Base-by-base conservation (phyloP, 2,797 vertebrate genomes). In the Craterocephalus amniculus region DNA sequence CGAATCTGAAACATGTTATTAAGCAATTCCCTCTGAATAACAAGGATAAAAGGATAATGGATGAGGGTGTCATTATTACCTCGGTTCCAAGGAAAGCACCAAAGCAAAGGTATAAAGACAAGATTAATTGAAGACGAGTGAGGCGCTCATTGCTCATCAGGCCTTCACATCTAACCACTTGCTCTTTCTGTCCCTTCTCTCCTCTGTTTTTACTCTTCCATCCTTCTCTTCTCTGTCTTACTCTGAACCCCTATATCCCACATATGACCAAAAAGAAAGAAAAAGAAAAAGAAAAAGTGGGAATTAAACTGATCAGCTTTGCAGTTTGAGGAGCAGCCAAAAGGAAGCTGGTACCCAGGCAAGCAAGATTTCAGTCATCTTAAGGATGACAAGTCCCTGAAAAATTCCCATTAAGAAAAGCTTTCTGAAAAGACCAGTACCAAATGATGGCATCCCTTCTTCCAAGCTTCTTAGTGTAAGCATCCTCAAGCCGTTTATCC, bases 1-100 rank as follows among this genome's bases (percentile, higher is more conserved):
- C 94, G 94, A 97, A 97, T 96, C 95, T 97, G 96, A 95, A 96
- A 94, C 95, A 96, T 97, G 95, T 96, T 97, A 97, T 97, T 97
- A 97, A 97, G 95, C 96, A 96, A 96, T 96, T 96, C 95, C 94
- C 94, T 70, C 95, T 96, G 96, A 96, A 97, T 96, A 96, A 96
- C 94, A 89, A 94, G 96, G 96, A 97, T 96, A 96, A 97, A 96
- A 96, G 96, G 96, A 96, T 97, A 98, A 98, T 96, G 96, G 97
- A 97, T 97, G 97, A 96, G 96, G 92, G 94, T 96, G 95, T 96
- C 95, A 94, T 96, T 96, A 96, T 96, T 95, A 95, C 95, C 95
- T 95, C 92, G 94, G 94, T 94, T 94, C 94, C 93, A 94, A 95
- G 93, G 94, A 95, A 94, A 94, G 83, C 93, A 89, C 93, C 90